Base-by-base conservation (phyloP, 2,113 vertebrate genomes). In the Hystrix brachyura region DNA sequence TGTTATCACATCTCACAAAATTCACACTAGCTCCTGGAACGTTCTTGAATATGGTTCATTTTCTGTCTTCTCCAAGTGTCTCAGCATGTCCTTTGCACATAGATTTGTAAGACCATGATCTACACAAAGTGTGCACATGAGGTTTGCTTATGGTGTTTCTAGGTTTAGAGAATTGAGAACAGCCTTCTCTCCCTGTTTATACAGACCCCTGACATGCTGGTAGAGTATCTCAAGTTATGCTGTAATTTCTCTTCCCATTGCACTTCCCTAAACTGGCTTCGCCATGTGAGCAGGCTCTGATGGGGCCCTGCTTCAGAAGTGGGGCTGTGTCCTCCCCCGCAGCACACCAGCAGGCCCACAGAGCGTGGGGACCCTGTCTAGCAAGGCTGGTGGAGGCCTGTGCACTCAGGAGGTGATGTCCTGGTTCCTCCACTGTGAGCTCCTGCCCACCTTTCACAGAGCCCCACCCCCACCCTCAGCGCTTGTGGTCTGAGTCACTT, bases 231-330 rank as follows among this genome's bases (percentile, higher is more conserved):
- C 0, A 57, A 17, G 27, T 91, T 8, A 53, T 14, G n/a, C n/a
- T 21, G 19, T 23, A 43, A 11, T 57, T 94, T 65, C 78, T 60
- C 76, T 84, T n/a, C 67, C 48, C 9, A n/a, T 12, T 6, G 0
- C 14, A 48, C 51, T 72, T 69, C 51, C 91, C 53, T 34, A 12
- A 48, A 74, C 48, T 60, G 32, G 51, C 69, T 74, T 81, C 62
- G 21, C 90, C 67, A 5, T 34, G 23, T 21, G 65, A 91, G 14
- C 21, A 81, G n/a, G 72, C 38, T 85, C 48, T 7, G 38, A 55
- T 1, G 13, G 19, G 7, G 15, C 0, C 12, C 29, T 0, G 46
- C 38, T 64, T 64, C 12, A 0, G 3, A 72, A 74, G 18, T 1
- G 59, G 14, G 5, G 32, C 46, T 60, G 7, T 53, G 57, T 23